These are phyloP conservation scores for Tokudaia tokunoshimensis DNA, from an alignment of 2,797 vertebrate species.

Conservation along the genomic window DNA sequence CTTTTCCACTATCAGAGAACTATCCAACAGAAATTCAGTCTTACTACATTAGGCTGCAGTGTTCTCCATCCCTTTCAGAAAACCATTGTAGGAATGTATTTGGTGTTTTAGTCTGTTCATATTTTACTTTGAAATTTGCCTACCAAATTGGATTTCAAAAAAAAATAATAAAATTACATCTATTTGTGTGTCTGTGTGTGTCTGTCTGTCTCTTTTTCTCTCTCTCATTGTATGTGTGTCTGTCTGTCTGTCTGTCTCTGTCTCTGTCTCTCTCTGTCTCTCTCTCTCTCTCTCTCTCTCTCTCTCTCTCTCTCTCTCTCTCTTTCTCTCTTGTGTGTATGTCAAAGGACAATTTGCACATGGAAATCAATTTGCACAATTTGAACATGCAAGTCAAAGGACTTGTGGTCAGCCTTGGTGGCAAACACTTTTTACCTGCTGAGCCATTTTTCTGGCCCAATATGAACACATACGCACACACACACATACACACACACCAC, in stretches of 20 bases:
- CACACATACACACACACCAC: background rate
- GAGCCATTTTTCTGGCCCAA: background rate
- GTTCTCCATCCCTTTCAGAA: background rate
- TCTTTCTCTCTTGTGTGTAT: background rate
- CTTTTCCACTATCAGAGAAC: background rate
- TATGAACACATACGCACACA: background rate
- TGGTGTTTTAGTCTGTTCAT: background rate
- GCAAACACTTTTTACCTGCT: background rate
- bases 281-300: background rate
- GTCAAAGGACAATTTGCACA: background rate
- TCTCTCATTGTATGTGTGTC: too few relatives aligned
- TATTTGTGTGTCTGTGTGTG: background rate
- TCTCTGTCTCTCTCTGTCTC: background rate
- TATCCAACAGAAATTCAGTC: background rate
- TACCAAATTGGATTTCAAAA: conserved; percentile 7
- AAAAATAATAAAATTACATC: background rate
- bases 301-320: background rate
- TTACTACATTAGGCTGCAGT: background rate
- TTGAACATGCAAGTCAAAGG: background rate
- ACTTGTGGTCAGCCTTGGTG: background rate
- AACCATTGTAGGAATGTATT: background rate
- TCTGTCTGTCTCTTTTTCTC: too few relatives aligned
- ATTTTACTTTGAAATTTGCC: conserved; percentile 58
- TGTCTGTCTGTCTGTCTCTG: background rate
- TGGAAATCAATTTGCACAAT: too few relatives aligned